Base-by-base conservation (phyloP, 2,888 invertebrate species). In the Punctoribates punctum region DNA sequence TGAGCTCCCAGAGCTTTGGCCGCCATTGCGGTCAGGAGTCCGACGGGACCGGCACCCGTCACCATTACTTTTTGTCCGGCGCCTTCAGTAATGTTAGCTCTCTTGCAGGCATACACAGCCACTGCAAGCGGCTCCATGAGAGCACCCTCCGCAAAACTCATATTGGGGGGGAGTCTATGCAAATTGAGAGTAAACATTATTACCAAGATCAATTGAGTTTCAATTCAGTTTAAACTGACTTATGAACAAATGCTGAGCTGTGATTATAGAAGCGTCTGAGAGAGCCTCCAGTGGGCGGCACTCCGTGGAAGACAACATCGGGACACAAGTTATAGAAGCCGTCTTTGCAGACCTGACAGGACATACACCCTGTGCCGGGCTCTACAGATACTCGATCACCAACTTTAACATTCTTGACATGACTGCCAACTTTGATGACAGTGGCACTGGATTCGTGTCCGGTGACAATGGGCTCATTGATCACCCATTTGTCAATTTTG, bases 331-430 rank as follows among this genome's bases (percentile, higher is more conserved):
- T 94, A 85, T 98, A 98, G 77, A 88, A 87, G 57, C 97, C 97
- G 77, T 85, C 86, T 85, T 93, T 94, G 86, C 97, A 98, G 83
- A 88, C 90, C 62, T 88, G 86, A 83, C 97, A 98, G 74, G 85
- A 85, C 75, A 94, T 88, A 82, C 97, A 98, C 2, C 92, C 90
- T 77, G 93, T 90, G 11, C 96, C 96, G 0, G 97, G 97, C 85
- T 97, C 96, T 80, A 97, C 90, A 0, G 95, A 95, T 4, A 97
- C 96, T 79, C 95, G 88, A 85, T 96, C 96, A 1, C 96, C 95
- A 82, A 87, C 0, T 85, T 89, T 84, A 1, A 87, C 82, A 77
- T 83, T 79, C 9, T 82, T 86, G 8, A 88, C 87, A 25, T 84
- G 83, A 46, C 85, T 87, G 67, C 92, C 91, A 78, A 93, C 87